phyloP scores from a whole-genome alignment of 2,888 invertebrate genomes.

The Nymphalis urticae region DNA sequence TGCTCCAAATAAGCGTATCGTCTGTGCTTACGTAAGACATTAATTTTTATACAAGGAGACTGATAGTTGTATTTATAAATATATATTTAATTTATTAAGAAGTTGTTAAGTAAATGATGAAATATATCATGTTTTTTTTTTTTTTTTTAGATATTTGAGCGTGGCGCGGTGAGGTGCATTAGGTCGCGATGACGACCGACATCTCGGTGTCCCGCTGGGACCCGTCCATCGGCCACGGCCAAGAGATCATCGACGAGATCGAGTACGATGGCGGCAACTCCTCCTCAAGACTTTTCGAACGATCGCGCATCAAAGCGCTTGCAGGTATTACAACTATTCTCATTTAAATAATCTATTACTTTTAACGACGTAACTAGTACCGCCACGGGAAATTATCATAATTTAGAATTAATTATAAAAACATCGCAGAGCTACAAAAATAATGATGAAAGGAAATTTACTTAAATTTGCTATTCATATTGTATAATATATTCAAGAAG shows the following conservation, averaged over 20 bases:
- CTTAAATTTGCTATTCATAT: too few species aligned
- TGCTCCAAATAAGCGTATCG: too few species aligned
- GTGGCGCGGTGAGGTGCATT: slow-evolving; percentile 71
- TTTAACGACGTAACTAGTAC: too few species aligned
- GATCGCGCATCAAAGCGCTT: slow-evolving; percentile 99
- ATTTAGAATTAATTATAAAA: too few species aligned
- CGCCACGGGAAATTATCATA: too few species aligned
- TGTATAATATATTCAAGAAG: background rate
- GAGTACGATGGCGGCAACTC: slow-evolving; percentile 99
- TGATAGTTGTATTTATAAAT: background rate
- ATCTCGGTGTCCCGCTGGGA: slow-evolving; percentile 99
- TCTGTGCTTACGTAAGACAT: too few species aligned
- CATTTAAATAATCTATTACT: background rate
- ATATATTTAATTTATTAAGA: background rate
- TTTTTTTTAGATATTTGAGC: slow-evolving; percentile 54
- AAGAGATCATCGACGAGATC: slow-evolving; percentile 97
- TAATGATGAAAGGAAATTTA: too few species aligned
- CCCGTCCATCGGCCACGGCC: slow-evolving; percentile 92
- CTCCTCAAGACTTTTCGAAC: slow-evolving; percentile 98
- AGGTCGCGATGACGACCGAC: slow-evolving; percentile 94
- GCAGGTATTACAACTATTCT: slow-evolving; percentile 85
- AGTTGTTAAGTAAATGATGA: background rate
- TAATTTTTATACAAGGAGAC: background rate
- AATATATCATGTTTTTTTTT: background rate
- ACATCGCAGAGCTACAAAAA: too few species aligned